A percentile compares a stretch with the other conserved stretches of the same genome.
Conservation (phyloP, 2,888 invertebrate species). For the Chironomus riparius region DNA sequence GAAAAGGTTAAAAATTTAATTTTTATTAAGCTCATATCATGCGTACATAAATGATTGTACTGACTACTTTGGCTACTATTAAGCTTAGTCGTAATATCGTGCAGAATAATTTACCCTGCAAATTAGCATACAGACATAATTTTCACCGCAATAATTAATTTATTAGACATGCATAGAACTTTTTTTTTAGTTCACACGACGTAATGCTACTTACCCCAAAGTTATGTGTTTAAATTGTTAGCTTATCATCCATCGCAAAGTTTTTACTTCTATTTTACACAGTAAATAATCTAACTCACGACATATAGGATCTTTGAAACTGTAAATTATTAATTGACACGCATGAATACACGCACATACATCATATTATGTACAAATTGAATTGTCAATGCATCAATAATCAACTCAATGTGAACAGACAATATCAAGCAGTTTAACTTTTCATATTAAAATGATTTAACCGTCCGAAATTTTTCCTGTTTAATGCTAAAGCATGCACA, state of each 20-base stretch:
- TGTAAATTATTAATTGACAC: conserved; percentile 15
- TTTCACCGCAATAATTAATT: not conserved
- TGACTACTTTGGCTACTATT: too few species aligned
- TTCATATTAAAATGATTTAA: too few species aligned
- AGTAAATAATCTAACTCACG: not conserved
- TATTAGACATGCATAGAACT: not conserved
- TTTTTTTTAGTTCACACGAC: too few species aligned
- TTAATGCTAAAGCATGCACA: too few species aligned
- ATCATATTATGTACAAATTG: not conserved
- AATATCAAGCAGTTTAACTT: too few species aligned
- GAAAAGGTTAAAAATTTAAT: too few species aligned
- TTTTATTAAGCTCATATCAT: too few species aligned
- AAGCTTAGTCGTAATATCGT: too few species aligned
- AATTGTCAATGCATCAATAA: not conserved
- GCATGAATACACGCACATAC: not conserved
- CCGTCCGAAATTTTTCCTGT: too few species aligned
- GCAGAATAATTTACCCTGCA: too few species aligned
- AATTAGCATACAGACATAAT: not conserved
- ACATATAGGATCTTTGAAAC: not conserved
- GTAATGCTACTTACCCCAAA: not conserved
- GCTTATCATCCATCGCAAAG: not conserved
- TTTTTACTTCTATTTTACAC: not conserved
- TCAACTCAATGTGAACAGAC: not conserved
- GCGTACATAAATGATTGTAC: too few species aligned
- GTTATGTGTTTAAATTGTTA: not conserved